Evolutionary conservation across 1,140 invertebrate species (phyloP), one percentile per base, ranked within the genome.

Genomic region (Acromyrmex charruanus): DNA sequence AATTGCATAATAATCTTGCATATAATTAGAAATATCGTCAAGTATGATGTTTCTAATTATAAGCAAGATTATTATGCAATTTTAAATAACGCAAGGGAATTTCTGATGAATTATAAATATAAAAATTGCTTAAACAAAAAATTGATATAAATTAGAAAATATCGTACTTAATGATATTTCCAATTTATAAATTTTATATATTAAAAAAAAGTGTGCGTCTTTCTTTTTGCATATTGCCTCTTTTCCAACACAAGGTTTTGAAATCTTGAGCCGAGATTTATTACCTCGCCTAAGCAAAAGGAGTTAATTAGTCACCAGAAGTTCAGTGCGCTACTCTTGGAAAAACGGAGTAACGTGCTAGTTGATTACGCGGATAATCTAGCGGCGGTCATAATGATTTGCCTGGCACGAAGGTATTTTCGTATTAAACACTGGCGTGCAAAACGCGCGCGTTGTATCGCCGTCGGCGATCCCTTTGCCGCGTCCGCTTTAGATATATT

Each of bases 321-420:
- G 35, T 81, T 53, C n/a, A 7, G 65, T 39, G 63, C 63, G n/a
- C 31, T 39, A 18, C 49, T 81, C 77, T 71, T 10, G 77, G 28
- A 39, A 18, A 53, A 74, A 49, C 68, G 55, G 49, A 51, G 28
- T 31, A 21, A 55, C 49, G 79, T 55, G 39, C 5, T 21, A 14
- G 68, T 84, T 84, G 69, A 84, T 84, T 51, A 75, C 25, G 39
- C 80, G 68, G 25, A 75, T 75, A 84, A 84, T 75, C 35, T 44
- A 72, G 39, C 65, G 21, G 55, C 55, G 68, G 21, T 59, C 66
- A 7, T 63, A 75, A 84, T 51, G 69, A 75, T 84, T 84, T 61
- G 69, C 80, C 55, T 74, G 80, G 28, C 80, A 74, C 55, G 80
- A 82, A 82, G 80, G 80, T 82, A 25, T 25, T 25, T 25, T 25